phyloP scores from a whole-genome alignment of 2,797 vertebrate species.

The Pipistrellus pygmaeus region DNA sequence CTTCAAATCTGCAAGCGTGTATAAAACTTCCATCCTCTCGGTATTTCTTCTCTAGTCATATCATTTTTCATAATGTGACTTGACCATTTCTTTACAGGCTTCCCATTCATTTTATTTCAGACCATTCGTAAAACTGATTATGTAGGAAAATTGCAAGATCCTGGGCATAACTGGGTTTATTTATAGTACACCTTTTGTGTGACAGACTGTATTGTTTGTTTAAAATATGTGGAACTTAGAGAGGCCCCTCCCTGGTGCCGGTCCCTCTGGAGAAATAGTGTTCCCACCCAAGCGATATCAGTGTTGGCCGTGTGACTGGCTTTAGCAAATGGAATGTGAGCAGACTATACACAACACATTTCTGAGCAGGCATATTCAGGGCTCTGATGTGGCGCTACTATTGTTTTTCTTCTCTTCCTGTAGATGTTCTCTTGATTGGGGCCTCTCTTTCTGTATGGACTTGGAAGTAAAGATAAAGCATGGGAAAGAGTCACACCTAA shows the following conservation, averaged over 20 bases:
- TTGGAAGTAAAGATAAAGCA: neutral
- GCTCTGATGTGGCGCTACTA: accelerated
- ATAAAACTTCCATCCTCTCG: neutral
- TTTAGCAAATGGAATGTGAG: neutral
- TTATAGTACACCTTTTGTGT: conserved; percentile 30
- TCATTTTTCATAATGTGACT: neutral
- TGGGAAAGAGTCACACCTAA: too few relatives aligned
- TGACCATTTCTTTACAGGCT: neutral
- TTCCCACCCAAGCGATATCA: neutral
- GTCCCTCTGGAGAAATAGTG: neutral
- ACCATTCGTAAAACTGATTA: neutral
- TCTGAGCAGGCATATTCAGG: neutral
- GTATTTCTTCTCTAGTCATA: neutral
- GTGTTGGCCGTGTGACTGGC: neutral
- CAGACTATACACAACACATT: neutral
- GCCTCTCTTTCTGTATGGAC: neutral
- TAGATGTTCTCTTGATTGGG: neutral
- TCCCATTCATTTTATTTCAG: neutral
- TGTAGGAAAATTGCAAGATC: conserved; percentile 20
- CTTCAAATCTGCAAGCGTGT: neutral
- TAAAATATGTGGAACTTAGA: neutral
- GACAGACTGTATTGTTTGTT: conserved; percentile 31
- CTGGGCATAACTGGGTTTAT: conserved; percentile 21
- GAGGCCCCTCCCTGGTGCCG: neutral
- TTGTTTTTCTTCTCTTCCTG: neutral